Percentiles rank a stretch among this genome's conserved stretches.
phyloP scores from a whole-genome alignment of 2,113 vertebrate species.

The Edolisoma coerulescens region DNA sequence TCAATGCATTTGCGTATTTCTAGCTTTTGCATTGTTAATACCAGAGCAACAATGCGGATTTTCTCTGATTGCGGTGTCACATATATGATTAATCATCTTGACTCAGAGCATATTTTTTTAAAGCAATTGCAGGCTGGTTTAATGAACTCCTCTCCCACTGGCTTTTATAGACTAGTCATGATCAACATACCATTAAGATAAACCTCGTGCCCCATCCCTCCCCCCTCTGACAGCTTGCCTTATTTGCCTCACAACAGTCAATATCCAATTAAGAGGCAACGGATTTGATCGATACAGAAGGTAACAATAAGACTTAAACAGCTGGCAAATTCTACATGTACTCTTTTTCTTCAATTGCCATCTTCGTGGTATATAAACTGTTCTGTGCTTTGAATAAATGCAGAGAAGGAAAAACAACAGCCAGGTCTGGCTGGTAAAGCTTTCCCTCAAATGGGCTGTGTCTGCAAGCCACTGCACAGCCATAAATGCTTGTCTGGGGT shows the following conservation, averaged over 20 bases:
- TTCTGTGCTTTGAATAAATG: not conserved
- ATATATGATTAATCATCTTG: slow-evolving; percentile 50
- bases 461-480: not conserved
- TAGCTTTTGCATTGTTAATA: slow-evolving; percentile 1
- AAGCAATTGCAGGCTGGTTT: slow-evolving; percentile 37
- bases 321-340: not conserved
- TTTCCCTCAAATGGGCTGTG: not conserved
- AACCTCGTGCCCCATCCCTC: not conserved
- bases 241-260: slow-evolving; percentile 62
- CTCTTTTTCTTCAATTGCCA: not conserved
- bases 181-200: slow-evolving; percentile 32
- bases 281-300: slow-evolving; percentile 35
- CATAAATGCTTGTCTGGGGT: not conserved
- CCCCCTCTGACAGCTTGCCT: slow-evolving; percentile 21
- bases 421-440: not conserved
- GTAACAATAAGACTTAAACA: slow-evolving; percentile 46
- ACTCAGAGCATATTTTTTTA: slow-evolving; percentile 35
- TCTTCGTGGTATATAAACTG: not conserved
- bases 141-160: slow-evolving; percentile 52
- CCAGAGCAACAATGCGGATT: slow-evolving; percentile 17
- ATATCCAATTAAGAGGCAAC: slow-evolving; percentile 58
- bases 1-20: slow-evolving; percentile 21
- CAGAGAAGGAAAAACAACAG: not conserved
- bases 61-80: slow-evolving; percentile 26
- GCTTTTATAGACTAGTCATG: slow-evolving; percentile 50